Conservation (phyloP, 2,113 vertebrate species). For the Lipophrys pholis region DNA sequence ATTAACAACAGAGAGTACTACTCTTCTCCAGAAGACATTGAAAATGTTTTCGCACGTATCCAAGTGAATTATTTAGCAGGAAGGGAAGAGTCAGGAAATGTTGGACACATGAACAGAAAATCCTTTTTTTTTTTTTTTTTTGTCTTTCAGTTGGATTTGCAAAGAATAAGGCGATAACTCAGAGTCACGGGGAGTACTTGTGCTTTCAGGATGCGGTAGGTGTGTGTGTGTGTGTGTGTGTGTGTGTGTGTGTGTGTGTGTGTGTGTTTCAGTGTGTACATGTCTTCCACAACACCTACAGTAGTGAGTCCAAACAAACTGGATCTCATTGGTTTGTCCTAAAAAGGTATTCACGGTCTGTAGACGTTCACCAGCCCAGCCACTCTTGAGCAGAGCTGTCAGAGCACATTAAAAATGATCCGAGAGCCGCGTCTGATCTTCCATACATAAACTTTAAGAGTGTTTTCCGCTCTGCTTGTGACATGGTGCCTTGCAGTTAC, state of each 20-base stretch:
- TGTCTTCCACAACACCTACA: slow-evolving; percentile 30
- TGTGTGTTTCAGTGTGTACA: not conserved
- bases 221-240: slow-evolving; percentile 52
- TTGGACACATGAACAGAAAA: slow-evolving; percentile 9
- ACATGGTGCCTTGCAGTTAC: too few species aligned
- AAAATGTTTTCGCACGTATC: not conserved
- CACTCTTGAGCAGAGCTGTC: slow-evolving; percentile 52
- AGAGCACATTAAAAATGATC: slow-evolving; percentile 36
- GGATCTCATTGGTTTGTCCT: slow-evolving; percentile 24
- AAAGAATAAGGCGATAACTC: slow-evolving; percentile 92
- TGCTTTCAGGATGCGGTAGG: slow-evolving; percentile 98
- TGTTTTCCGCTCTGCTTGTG: slow-evolving; percentile 11
- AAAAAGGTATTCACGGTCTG: too few species aligned
- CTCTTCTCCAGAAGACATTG: too few species aligned
- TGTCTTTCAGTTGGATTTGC: slow-evolving; percentile 92
- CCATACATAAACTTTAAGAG: not conserved
- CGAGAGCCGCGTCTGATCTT: slow-evolving; percentile 4
- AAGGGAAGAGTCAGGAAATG: not conserved
- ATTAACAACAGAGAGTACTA: too few species aligned
- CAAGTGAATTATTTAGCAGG: not conserved
- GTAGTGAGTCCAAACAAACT: slow-evolving; percentile 42
- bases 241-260: too few species aligned
- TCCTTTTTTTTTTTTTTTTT: slow-evolving; percentile 56
- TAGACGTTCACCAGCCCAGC: slow-evolving; percentile 18
- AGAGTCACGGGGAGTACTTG: slow-evolving; percentile 91